Percentiles rank a stretch among this genome's conserved stretches.
Conservation (phyloP, 1,140 invertebrate species). For the Macrotrachela quadricornifera region DNA sequence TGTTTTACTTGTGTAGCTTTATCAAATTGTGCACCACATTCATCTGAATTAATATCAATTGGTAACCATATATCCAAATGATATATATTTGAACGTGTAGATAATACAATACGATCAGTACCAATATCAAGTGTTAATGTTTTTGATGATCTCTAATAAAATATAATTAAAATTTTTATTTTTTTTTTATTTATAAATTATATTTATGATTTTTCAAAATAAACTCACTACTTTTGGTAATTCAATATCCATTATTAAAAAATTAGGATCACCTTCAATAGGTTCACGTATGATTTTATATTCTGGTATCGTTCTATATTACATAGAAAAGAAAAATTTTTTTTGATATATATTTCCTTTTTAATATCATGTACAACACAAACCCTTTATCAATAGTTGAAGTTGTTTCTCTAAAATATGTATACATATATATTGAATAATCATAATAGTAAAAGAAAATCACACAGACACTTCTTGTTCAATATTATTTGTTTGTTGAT, state of each 20-base stretch:
- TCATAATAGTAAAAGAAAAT: conserved; percentile 6
- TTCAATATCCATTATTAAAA: conserved; percentile 31
- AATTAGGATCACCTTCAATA: conserved; percentile 24
- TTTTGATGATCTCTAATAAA: conserved; percentile 34
- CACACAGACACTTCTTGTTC: neutral
- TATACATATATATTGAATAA: neutral
- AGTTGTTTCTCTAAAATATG: neutral
- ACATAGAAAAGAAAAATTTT: neutral
- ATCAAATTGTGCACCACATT: conserved; percentile 41
- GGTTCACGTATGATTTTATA: conserved; percentile 26
- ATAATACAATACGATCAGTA: conserved; percentile 46
- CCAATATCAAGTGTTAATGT: conserved; percentile 44
- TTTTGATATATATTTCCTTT: too few relatives aligned
- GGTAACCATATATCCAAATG: conserved; percentile 46
- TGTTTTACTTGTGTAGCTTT: conserved; percentile 35
- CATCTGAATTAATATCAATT: conserved; percentile 36
- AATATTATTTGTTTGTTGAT: neutral
- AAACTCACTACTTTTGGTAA: conserved; percentile 33
- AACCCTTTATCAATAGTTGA: neutral
- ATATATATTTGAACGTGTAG: conserved; percentile 35
- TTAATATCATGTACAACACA: neutral
- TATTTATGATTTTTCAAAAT: too few relatives aligned
- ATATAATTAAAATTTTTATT: too few relatives aligned
- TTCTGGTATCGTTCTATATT: conserved; percentile 22
- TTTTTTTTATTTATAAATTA: too few relatives aligned